These are phyloP conservation scores for Numenius phaeopus DNA, from an alignment of 2,797 vertebrate genomes.

Conservation along the genomic window DNA sequence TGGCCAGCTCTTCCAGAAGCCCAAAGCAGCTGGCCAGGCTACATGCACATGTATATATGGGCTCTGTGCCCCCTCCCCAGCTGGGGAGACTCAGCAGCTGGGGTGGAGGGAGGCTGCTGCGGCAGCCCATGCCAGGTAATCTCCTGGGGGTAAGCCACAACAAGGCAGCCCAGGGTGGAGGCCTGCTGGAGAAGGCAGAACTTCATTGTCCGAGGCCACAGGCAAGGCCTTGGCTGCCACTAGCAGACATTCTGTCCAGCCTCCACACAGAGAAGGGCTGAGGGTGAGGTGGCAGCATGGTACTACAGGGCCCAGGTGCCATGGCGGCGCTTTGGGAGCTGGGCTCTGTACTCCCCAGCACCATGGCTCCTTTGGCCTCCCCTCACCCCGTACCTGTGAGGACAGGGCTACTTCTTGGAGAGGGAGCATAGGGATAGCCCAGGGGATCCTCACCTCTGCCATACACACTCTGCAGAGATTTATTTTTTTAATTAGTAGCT, in stretches of 20 bases:
- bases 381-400: rapidly evolving
- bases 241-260: neutral
- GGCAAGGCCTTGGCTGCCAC: neutral
- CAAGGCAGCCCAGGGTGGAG: too few species aligned
- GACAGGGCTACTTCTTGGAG: neutral
- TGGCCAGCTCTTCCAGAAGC: neutral
- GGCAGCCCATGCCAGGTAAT: neutral
- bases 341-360: neutral
- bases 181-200: neutral
- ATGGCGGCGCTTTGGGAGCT: neutral
- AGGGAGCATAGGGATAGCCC: neutral
- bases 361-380: neutral
- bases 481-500: neutral
- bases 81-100: neutral
- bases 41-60: rapidly evolving
- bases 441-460: neutral
- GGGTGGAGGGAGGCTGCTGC: rapidly evolving
- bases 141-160: neutral
- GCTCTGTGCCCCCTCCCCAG: neutral
- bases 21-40: neutral
- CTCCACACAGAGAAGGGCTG: neutral
- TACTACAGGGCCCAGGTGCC: neutral
- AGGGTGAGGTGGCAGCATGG: neutral
- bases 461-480: neutral
- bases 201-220: rapidly evolving